A percentile compares a stretch with the other conserved stretches of the same genome.
phyloP scores from a whole-genome alignment of 2,888 invertebrate genomes.

The Drosophila meridiana region DNA sequence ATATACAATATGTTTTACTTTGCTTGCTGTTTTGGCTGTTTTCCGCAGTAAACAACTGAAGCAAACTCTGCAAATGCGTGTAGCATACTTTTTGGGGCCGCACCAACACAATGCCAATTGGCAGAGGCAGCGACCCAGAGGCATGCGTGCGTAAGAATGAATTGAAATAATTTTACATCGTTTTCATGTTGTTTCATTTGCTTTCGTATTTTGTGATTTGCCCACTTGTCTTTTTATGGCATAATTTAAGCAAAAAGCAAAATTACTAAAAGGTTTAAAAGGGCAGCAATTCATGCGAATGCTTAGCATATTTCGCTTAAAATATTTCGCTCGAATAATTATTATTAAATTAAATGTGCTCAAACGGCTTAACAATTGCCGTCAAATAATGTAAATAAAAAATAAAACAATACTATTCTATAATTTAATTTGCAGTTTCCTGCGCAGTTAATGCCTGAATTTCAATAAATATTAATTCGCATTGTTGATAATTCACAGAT shows the following conservation, averaged over 20 bases:
- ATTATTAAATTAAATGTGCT: neutral
- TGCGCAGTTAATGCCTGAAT: slow-evolving; percentile 14
- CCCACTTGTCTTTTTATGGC: slow-evolving; percentile 21
- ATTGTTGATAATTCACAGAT: neutral
- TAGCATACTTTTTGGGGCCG: slow-evolving; percentile 37
- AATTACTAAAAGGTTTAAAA: slow-evolving; percentile 52
- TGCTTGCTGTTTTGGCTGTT: slow-evolving; percentile 14
- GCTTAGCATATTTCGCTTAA: neutral
- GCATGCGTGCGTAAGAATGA: slow-evolving; percentile 71
- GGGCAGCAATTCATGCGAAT: neutral
- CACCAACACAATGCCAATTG: slow-evolving; percentile 29
- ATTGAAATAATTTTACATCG: slow-evolving; percentile 79
- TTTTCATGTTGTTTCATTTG: slow-evolving; percentile 71
- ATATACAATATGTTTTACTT: slow-evolving; percentile 5
- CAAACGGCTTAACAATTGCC: neutral
- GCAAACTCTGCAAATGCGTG: slow-evolving; percentile 23
- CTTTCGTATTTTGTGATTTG: slow-evolving; percentile 18
- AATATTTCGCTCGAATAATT: neutral
- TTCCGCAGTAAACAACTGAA: slow-evolving; percentile 51
- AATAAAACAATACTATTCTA: neutral
- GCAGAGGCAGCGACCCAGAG: slow-evolving; percentile 21
- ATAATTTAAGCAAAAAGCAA: slow-evolving; percentile 66
- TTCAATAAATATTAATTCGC: slow-evolving; percentile 1
- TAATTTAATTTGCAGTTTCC: slow-evolving; percentile 10
- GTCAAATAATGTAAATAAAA: neutral